Base-by-base conservation (phyloP, 2,888 invertebrate genomes). In the Seira musarum region DNA sequence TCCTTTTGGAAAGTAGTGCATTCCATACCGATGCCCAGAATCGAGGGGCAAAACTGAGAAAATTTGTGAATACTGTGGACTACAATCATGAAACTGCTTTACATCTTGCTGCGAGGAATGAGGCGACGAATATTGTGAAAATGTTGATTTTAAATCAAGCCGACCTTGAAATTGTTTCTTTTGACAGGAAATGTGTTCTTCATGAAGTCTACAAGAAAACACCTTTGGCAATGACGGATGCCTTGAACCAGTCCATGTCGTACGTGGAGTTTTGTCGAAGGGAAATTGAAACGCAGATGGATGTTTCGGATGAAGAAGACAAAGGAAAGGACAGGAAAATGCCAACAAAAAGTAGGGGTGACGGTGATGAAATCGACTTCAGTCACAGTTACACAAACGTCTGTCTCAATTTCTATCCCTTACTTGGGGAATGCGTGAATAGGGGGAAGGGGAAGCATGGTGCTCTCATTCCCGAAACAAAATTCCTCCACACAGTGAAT, bases 341-440 rank as follows among this genome's bases (percentile, higher is more conserved):
- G n/a, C n/a, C n/a, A n/a, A n/a, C n/a, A n/a, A 63, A 63, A 25
- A 35, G 72, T 8, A 72, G 49, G 17, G 61, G 15, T n/a, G 71
- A 75, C 24, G 30, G n/a, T 25, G 70, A 75, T 49, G 68, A 70
- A n/a, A 74, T 75, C 53, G 77, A 82, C 67, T 83, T 83, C 24
- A 69, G 77, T 8, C 57, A 70, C 24, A 73, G 71, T 19, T 83
- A 76, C n/a, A 77, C 78, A n/a, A 61, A 78, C 21, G 78, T 82
- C 46, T 83, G 83, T 19, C 69, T 83, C 6, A 80, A 83, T 66
- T 83, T 83, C 65, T 82, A 82, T 19, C 83, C 83, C 3, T 65
- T 83, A n/a, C 63, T 83, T 10, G 83, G 83, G 3, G 74, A 77
- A 0, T 65, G 69, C 17, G 74, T 70, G 46, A 25, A 35, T 21